phyloP scores from a whole-genome alignment of 2,113 vertebrate species.

The Sterna hirundo region DNA sequence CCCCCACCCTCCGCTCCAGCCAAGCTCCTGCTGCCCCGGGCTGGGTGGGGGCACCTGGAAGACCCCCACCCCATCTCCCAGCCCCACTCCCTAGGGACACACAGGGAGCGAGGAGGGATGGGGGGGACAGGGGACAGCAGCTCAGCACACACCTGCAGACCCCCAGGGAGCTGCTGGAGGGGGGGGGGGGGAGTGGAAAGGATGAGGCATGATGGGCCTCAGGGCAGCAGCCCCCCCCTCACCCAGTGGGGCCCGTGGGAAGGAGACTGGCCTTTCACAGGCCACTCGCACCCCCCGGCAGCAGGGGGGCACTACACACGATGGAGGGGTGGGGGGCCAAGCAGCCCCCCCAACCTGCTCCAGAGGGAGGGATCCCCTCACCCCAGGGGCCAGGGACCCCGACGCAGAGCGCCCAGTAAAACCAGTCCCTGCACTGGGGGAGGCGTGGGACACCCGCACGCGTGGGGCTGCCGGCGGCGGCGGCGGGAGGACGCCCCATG shows the following conservation, averaged over 20 bases:
- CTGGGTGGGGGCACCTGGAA: neutral
- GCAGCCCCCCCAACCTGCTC: neutral
- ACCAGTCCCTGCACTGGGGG: accelerated
- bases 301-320: neutral
- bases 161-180: too few relatives aligned
- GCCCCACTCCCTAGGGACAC: neutral
- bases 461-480: neutral
- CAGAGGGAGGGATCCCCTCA: neutral
- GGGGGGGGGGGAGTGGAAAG: too few relatives aligned
- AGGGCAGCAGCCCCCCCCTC: too few relatives aligned
- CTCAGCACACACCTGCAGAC: neutral
- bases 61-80: neutral
- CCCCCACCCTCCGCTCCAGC: neutral
- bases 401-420: neutral
- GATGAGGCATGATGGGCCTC: neutral
- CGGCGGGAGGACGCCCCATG: accelerated
- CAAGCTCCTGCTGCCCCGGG: neutral
- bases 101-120: too few relatives aligned
- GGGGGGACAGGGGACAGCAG: neutral
- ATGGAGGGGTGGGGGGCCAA: too few relatives aligned
- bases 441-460: neutral
- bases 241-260: neutral
- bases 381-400: too few relatives aligned
- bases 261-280: neutral
- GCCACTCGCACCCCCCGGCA: neutral